These are phyloP conservation scores for Antidorcas marsupialis DNA, from an alignment of 2,113 vertebrate species.

Conservation along the genomic window DNA sequence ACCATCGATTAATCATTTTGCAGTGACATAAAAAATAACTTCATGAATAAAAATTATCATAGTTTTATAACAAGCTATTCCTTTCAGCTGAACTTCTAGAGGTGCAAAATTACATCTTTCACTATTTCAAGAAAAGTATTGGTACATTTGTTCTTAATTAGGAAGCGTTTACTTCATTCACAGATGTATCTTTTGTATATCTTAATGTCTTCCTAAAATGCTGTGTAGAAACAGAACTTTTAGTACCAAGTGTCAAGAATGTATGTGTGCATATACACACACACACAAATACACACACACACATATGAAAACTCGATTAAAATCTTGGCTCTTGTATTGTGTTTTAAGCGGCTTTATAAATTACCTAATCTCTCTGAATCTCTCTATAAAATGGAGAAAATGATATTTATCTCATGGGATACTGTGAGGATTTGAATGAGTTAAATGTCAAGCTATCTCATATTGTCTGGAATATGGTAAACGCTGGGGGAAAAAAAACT, in stretches of 20 bases:
- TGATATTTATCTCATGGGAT: neutral
- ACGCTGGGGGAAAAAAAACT: neutral
- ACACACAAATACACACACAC: neutral
- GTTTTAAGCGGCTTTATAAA: neutral
- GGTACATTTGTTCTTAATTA: neutral
- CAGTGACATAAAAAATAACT: conserved; percentile 31
- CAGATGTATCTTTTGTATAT: neutral
- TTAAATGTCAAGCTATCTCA: neutral
- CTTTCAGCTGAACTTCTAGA: neutral
- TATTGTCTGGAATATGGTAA: neutral
- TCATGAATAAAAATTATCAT: neutral
- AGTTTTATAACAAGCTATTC: neutral
- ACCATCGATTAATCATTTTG: conserved; percentile 31
- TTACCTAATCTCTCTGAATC: neutral
- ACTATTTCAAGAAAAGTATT: conserved; percentile 10
- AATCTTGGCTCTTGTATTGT: neutral
- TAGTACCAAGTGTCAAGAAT: neutral
- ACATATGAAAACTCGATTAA: neutral
- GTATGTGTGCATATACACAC: neutral
- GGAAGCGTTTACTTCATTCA: neutral
- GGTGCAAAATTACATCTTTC: neutral
- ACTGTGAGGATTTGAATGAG: neutral
- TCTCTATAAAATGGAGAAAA: neutral
- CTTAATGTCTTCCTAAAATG: neutral
- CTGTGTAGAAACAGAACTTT: neutral